Evolutionary conservation across 1,140 invertebrate genomes (phyloP).

Genomic region (Eueides isabella): DNA sequence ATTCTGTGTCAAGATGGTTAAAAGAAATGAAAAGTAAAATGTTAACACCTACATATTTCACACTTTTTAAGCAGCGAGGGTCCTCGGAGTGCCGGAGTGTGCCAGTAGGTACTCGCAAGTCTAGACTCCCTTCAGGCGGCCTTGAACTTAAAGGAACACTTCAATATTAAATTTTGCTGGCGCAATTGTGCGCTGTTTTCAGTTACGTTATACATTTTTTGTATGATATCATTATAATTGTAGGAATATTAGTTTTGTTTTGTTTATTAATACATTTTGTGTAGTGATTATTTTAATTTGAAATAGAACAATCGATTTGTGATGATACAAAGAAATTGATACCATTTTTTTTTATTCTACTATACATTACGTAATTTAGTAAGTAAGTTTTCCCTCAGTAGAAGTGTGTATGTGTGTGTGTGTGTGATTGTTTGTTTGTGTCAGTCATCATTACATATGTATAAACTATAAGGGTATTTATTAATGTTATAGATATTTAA

Average conservation of each 20-base stretch:
- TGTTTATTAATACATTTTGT: too few species aligned
- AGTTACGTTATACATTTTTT: neutral
- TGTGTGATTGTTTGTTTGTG: too few species aligned
- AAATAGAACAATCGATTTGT: too few species aligned
- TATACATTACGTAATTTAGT: too few species aligned
- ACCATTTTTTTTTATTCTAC: too few species aligned
- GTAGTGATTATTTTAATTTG: too few species aligned
- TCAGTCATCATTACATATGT: too few species aligned
- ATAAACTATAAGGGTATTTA: too few species aligned
- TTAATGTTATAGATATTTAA: too few species aligned
- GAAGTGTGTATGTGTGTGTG: too few species aligned
- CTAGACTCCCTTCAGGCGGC: constrained; percentile 4
- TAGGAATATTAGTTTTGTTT: neutral
- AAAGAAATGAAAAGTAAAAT: neutral
- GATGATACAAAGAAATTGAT: too few species aligned
- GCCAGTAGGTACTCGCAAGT: constrained; percentile 3
- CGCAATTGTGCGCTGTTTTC: neutral
- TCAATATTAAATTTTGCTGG: constrained; percentile 2
- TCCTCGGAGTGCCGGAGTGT: neutral
- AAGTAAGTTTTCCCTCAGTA: too few species aligned
- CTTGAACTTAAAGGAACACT: constrained; percentile 9
- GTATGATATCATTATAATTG: neutral
- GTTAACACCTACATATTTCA: neutral
- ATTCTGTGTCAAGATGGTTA: neutral
- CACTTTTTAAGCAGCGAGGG: neutral